Percentiles rank a stretch among this genome's conserved stretches.
These are phyloP conservation scores for Neocloeon triangulifer DNA, from an alignment of 1,140 invertebrate species.

Conservation along the genomic window DNA sequence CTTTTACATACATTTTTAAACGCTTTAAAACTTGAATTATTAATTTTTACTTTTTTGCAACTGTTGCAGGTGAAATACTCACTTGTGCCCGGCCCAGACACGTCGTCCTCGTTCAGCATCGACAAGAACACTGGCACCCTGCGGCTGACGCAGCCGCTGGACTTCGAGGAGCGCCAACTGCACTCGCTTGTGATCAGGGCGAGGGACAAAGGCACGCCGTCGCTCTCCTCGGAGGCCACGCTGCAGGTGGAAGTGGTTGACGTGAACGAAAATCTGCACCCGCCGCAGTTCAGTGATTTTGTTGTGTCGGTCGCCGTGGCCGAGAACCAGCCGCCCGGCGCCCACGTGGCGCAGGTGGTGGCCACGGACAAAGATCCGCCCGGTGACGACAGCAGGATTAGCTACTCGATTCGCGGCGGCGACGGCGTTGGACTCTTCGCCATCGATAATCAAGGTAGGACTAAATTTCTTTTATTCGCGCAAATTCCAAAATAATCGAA, in stretches of 20 bases:
- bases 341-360: slow-evolving; percentile 46
- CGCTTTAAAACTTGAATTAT: too few relatives aligned
- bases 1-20: too few relatives aligned
- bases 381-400: slow-evolving; percentile 51
- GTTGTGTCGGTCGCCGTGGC: slow-evolving; percentile 41
- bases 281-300: slow-evolving; percentile 67
- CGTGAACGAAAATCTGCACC: slow-evolving; percentile 73
- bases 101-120: slow-evolving; percentile 34
- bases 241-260: slow-evolving; percentile 67
- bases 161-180: slow-evolving; percentile 71
- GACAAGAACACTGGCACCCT: slow-evolving; percentile 66
- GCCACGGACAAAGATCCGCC: slow-evolving; percentile 58
- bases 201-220: slow-evolving; percentile 45
- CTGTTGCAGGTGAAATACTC: too few relatives aligned
- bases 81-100: slow-evolving; percentile 32
- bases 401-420: slow-evolving; percentile 71
- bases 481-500: too few relatives aligned
- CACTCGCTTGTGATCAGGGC: slow-evolving; percentile 70
- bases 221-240: slow-evolving; percentile 43
- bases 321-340: slow-evolving; percentile 53
- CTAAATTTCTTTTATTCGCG: background rate
- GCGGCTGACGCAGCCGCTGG: slow-evolving; percentile 44
- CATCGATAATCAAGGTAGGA: slow-evolving; percentile 69
- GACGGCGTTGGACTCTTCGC: slow-evolving; percentile 76
- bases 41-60: too few relatives aligned